Conservation (phyloP, 2,113 vertebrate species). For the Hippocampus abdominalis region DNA sequence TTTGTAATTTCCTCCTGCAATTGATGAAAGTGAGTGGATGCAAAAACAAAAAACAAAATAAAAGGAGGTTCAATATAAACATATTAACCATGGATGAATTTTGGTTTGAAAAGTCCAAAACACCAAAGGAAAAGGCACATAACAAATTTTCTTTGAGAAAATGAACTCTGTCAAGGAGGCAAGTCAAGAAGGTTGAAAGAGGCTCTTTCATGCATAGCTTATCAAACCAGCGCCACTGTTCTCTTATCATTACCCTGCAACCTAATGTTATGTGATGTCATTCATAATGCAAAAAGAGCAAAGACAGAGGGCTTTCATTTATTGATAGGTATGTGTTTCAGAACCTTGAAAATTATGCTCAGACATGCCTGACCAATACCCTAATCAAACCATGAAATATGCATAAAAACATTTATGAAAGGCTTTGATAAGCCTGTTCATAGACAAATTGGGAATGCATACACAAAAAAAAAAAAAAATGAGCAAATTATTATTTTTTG, state of each 20-base stretch:
- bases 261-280: conserved; percentile 65
- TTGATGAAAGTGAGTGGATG: conserved; percentile 18
- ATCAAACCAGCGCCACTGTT: conserved; percentile 60
- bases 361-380: conserved; percentile 36
- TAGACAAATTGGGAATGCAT: conserved; percentile 21
- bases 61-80: conserved; percentile 30
- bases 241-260: conserved; percentile 66
- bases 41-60: neutral
- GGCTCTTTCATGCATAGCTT: conserved; percentile 67
- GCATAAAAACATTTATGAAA: conserved; percentile 50
- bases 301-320: conserved; percentile 53
- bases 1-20: neutral
- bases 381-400: conserved; percentile 56
- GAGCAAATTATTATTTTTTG: too few species aligned
- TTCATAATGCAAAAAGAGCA: conserved; percentile 66
- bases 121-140: conserved; percentile 53
- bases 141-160: conserved; percentile 59
- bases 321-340: conserved; percentile 60
- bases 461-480: neutral
- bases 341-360: conserved; percentile 49
- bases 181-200: conserved; percentile 55
- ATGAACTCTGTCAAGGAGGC: conserved; percentile 42
- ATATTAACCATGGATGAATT: conserved; percentile 35
- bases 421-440: conserved; percentile 31
- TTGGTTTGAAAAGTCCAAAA: conserved; percentile 54